Conservation (phyloP, 2,797 vertebrate species). For the Lacerta agilis region DNA sequence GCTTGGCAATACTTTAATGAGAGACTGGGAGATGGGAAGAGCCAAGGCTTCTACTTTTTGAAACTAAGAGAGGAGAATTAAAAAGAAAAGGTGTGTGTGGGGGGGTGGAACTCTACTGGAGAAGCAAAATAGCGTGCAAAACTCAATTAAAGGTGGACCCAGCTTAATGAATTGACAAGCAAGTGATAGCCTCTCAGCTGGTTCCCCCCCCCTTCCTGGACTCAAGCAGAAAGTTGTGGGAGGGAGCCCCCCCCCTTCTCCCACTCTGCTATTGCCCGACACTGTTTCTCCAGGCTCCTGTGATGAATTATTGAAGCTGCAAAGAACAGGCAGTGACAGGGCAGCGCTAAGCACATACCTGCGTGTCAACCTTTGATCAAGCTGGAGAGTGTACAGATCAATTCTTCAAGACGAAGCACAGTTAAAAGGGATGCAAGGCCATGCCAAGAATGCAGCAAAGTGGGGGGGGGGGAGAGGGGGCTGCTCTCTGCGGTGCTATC, state of each 20-base stretch:
- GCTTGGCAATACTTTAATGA: background rate
- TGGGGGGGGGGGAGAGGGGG: background rate
- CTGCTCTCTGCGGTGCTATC: constrained; percentile 13
- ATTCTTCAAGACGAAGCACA: constrained; percentile 51
- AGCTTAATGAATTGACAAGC: constrained; percentile 14
- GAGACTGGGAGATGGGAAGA: background rate
- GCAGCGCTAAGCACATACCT: constrained; percentile 36
- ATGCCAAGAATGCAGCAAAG: constrained; percentile 36
- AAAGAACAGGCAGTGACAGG: constrained; percentile 56
- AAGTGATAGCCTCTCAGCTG: background rate
- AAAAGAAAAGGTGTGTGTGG: background rate
- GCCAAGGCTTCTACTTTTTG: background rate
- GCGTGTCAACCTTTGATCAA: constrained; percentile 64
- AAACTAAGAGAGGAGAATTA: background rate
- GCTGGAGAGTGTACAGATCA: constrained; percentile 51
- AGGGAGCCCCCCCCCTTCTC: background rate
- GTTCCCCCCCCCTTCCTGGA: background rate
- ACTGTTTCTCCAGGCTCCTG: constrained; percentile 21
- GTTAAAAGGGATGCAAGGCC: constrained; percentile 51
- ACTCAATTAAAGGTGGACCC: constrained; percentile 10
- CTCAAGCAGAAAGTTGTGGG: background rate
- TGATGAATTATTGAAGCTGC: constrained; percentile 63
- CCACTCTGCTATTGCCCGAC: background rate
- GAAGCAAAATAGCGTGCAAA: constrained; percentile 23
- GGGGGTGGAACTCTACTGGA: background rate